phyloP scores from a whole-genome alignment of 2,888 invertebrate species.

The Laothoe populi region DNA sequence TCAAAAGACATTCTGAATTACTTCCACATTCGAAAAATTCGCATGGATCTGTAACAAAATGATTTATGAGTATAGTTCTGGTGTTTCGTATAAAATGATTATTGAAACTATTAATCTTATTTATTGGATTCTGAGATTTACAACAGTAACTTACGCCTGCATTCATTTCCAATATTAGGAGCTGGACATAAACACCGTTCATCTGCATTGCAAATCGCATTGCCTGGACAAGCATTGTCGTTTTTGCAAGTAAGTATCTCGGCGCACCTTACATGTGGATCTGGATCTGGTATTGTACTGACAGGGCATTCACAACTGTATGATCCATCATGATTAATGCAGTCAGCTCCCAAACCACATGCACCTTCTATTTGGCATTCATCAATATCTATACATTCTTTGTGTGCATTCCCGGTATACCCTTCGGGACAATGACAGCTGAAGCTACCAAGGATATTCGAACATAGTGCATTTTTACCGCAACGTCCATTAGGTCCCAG shows the following conservation, averaged over 20 bases:
- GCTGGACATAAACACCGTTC: slow-evolving; percentile 94
- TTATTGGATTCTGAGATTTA: slow-evolving; percentile 9
- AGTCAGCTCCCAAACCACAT: slow-evolving; percentile 93
- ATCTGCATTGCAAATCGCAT: slow-evolving; percentile 92
- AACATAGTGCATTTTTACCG: slow-evolving; percentile 92
- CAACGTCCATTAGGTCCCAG: slow-evolving; percentile 93
- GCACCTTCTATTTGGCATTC: slow-evolving; percentile 89
- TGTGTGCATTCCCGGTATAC: slow-evolving; percentile 93
- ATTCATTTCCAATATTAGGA: slow-evolving; percentile 96
- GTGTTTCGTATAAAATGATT: too few species aligned
- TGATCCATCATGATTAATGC: slow-evolving; percentile 91
- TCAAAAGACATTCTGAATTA: slow-evolving; percentile 94
- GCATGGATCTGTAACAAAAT: slow-evolving; percentile 90
- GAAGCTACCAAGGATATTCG: slow-evolving; percentile 92
- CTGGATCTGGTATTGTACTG: slow-evolving; percentile 92
- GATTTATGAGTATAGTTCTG: slow-evolving; percentile 11
- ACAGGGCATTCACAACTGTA: slow-evolving; percentile 93
- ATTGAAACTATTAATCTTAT: too few species aligned
- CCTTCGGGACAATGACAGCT: slow-evolving; percentile 93
- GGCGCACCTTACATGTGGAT: slow-evolving; percentile 91
- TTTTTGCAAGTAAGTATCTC: slow-evolving; percentile 91
- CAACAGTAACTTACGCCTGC: slow-evolving; percentile 90
- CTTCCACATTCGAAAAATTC: slow-evolving; percentile 93
- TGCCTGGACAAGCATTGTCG: slow-evolving; percentile 94
- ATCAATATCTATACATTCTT: slow-evolving; percentile 92